Percentiles rank a stretch among this genome's conserved stretches.
phyloP scores from a whole-genome alignment of 1,140 invertebrate species.

The Venustaconcha ellipsiformis region DNA sequence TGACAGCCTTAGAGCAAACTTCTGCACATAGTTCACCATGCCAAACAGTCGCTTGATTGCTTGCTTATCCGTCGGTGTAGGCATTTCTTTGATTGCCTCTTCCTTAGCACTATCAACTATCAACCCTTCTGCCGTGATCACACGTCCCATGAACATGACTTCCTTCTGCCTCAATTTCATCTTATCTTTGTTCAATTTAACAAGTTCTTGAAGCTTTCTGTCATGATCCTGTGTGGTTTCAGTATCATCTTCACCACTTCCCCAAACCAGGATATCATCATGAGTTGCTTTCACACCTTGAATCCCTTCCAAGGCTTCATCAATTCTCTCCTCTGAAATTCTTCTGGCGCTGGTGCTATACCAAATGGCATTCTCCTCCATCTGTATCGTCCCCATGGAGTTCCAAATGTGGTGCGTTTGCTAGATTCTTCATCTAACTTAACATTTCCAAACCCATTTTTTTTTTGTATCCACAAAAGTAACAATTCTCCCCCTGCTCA shows the following conservation, averaged over 20 bases:
- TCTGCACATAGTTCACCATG: constrained; percentile 11
- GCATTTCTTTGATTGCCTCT: neutral
- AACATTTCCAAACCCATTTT: constrained; percentile 55
- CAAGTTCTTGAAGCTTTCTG: too few relatives aligned
- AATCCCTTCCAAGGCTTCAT: too few relatives aligned
- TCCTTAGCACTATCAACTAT: constrained; percentile 3
- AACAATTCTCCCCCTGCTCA: constrained; percentile 3
- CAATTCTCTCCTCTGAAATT: too few relatives aligned
- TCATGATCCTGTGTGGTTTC: too few relatives aligned
- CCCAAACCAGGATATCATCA: too few relatives aligned
- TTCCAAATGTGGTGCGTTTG: constrained; percentile 34
- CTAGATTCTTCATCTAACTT: constrained; percentile 43
- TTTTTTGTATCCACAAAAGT: constrained; percentile 18
- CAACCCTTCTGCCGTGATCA: neutral
- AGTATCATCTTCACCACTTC: too few relatives aligned
- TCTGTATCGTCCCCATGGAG: too few relatives aligned
- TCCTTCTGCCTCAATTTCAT: neutral
- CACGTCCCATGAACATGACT: constrained; percentile 2
- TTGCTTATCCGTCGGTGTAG: neutral
- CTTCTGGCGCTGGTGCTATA: too few relatives aligned
- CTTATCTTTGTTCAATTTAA: constrained; percentile 9
- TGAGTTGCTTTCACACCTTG: too few relatives aligned
- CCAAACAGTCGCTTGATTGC: constrained; percentile 7
- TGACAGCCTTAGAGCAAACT: constrained; percentile 5
- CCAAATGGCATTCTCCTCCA: too few relatives aligned